Base-by-base conservation (phyloP, 2,888 invertebrate species). In the Eurytoma adleriae region DNA sequence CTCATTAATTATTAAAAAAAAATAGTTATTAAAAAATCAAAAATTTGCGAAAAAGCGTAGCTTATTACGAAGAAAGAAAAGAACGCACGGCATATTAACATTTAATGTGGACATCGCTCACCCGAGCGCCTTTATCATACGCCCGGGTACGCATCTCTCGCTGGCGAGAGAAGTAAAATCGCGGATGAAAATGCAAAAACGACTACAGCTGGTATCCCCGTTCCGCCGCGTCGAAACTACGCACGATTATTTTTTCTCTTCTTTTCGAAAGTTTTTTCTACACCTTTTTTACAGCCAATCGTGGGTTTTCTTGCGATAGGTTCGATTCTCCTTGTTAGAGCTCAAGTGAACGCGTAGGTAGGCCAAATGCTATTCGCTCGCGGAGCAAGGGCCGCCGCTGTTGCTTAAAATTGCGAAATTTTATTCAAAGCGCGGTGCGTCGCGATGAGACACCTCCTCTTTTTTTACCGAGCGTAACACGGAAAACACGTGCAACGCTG, bases 241-340 rank as follows among this genome's bases (percentile, higher is more conserved):
- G 14, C 27, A 5, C 54, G 24, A 56, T 24, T 62, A 54, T 69
- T n/a, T 30, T 54, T 7, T 56, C 56, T n/a, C 24, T 52, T 18
- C 52, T 66, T 24, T 75, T 54, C 3, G 48, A 48, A 40, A 57
- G 52, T 59, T 77, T 79, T 79, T 79, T 75, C 52, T 40, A 40
- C 4, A 40, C 40, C n/a, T n/a, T n/a, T n/a, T n/a, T n/a, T 40
- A 52, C 30, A 64, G 18, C 20, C n/a, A 14, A 61, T n/a, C 20
- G 20, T 20, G n/a, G 70, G 68, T 79, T 75, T 71, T 71, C 66
- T 67, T 75, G 12, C 67, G 59, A 70, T 66, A 54, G 79, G 59
- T 79, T 75, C 74, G 59, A 70, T 74, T 61, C 75, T 71, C 40
- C 67, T 40, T 71, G 75, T 79, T 71, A 75, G 75, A 57, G 67